Conservation (phyloP, 2,113 vertebrate genomes). For the Lophotis ruficrista region DNA sequence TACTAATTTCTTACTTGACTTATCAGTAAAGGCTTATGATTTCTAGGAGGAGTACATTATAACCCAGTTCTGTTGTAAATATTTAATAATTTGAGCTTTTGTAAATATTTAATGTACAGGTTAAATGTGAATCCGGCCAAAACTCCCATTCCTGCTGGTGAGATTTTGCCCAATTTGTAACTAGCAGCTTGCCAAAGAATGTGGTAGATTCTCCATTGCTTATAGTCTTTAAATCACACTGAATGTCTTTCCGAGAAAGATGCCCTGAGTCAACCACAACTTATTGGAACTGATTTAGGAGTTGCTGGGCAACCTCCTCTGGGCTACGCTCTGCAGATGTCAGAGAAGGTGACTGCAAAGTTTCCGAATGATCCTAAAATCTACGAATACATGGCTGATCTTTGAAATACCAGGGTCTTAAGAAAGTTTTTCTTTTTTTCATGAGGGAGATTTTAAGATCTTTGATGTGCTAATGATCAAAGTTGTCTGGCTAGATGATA, state of each 20-base stretch:
- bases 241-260: conserved; percentile 28
- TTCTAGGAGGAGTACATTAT: neutral
- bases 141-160: neutral
- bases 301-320: neutral
- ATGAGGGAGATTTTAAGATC: neutral
- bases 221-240: conserved; percentile 30
- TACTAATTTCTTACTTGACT: neutral
- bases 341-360: neutral
- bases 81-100: neutral
- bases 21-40: neutral
- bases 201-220: neutral
- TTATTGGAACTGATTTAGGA: conserved; percentile 38
- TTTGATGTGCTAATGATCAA: conserved; percentile 45
- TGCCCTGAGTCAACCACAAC: conserved; percentile 12
- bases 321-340: neutral
- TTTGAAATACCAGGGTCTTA: neutral
- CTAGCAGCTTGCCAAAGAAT: neutral
- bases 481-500: conserved; percentile 16
- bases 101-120: neutral
- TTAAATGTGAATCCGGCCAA: neutral
- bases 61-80: neutral
- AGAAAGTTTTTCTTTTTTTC: neutral
- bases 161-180: neutral
- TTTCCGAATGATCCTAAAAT: conserved; percentile 47
- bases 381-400: neutral